These are phyloP conservation scores for Nowickia ferox DNA, from an alignment of 2,888 invertebrate genomes.

Conservation along the genomic window DNA sequence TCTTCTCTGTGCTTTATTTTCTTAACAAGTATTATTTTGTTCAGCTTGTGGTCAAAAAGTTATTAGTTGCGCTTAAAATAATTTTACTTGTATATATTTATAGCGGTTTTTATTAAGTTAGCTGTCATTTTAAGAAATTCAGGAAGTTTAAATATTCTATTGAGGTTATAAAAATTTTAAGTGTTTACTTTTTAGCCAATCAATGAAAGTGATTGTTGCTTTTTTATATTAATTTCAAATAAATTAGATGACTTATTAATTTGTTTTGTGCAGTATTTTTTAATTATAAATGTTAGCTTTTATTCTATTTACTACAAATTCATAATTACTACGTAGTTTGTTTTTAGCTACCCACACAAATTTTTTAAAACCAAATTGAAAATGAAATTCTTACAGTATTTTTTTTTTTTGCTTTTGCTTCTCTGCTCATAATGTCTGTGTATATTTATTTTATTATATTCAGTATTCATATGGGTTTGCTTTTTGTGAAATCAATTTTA, in stretches of 20 bases:
- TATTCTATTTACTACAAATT: neutral
- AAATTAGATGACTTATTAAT: neutral
- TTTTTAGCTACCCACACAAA: conserved; percentile 19
- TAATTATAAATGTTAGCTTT: neutral
- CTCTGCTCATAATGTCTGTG: no score
- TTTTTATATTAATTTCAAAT: neutral
- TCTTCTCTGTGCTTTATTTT: neutral
- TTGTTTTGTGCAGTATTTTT: neutral
- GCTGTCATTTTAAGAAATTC: neutral
- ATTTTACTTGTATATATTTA: neutral
- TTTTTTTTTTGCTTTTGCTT: no score
- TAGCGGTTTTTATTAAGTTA: neutral
- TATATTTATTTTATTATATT: neutral
- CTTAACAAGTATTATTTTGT: neutral
- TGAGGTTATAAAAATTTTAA: neutral
- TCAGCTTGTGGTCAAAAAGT: neutral
- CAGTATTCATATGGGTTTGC: conserved; percentile 18
- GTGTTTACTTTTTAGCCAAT: conserved; percentile 5
- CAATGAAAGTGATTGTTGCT: conserved; percentile 65
- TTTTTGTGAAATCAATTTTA: conserved; percentile 51
- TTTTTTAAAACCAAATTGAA: neutral
- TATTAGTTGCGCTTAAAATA: conserved; percentile 10
- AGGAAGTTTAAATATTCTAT: neutral
- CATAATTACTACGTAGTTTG: neutral
- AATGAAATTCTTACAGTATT: neutral